Base-by-base conservation (phyloP, 2,113 vertebrate species). In the Dinomys branickii region DNA sequence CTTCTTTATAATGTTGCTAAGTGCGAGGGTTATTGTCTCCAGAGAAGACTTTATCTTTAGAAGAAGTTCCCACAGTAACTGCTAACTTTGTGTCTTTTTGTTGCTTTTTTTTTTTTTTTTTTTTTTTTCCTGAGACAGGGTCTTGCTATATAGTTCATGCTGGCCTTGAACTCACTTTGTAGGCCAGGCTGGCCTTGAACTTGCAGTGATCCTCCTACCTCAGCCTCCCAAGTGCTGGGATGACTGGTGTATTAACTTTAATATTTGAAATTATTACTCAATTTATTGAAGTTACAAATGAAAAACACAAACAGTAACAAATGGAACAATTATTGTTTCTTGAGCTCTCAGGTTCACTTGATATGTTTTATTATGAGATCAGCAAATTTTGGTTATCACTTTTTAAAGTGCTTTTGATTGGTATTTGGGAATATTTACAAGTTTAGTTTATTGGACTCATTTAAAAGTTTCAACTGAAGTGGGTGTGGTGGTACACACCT, bases 181-280 rank as follows among this genome's bases (percentile, higher is more conserved):
- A 61, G 59, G 24, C 26, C 26, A 61, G 59, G 59, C 19, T 61
- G 26, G 59, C 59, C 26, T 61, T 61, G 26, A 61, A 28, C 10
- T 61, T 28, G 24, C 9, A 20, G 59, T 28, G 26, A 61, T 61
- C 26, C 59, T 61, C 22, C 59, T 61, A 26, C 59, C 59, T 61
- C 26, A 61, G 59, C 59, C 59, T 28, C 59, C 26, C 10, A 9
- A 61, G 59, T 61, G 24, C 59, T 61, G 59, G 26, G 59, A 28
- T 61, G 59, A 61, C 9, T 28, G 59, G 8, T 8, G 28, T 94
- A 78, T 59, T 11, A 82, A 61, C 5, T 75, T 89, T 86, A 56
- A 59, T 47, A 85, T 82, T 95, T 90, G 83, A 96, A 91, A 93
- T 95, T 94, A 85, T 59, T n/a, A 73, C 38, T 83, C 6, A 89